Conservation (phyloP, 2,113 vertebrate genomes). For the Ranitomeya imitator region DNA sequence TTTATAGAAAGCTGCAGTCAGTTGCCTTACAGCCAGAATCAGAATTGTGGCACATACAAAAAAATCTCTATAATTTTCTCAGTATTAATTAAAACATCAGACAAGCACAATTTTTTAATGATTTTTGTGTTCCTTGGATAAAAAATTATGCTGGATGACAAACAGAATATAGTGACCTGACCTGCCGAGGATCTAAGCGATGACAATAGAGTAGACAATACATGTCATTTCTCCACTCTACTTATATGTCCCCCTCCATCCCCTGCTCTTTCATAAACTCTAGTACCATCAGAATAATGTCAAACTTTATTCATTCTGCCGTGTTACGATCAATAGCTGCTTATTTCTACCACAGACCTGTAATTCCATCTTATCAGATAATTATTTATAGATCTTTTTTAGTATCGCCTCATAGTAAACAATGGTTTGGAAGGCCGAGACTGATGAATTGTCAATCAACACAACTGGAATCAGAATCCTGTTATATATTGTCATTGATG, state of each 20-base stretch:
- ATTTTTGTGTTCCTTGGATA: background rate
- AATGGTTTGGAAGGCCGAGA: background rate
- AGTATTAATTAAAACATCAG: too few species aligned
- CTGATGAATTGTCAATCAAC: slow-evolving; percentile 45
- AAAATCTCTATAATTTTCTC: too few species aligned
- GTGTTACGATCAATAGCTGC: slow-evolving; percentile 16
- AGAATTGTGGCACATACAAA: background rate
- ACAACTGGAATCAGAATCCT: background rate
- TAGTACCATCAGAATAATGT: background rate
- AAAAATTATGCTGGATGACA: background rate
- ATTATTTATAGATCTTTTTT: slow-evolving; percentile 54
- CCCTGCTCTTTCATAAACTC: background rate
- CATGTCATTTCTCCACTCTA: background rate
- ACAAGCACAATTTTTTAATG: too few species aligned
- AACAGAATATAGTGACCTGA: too few species aligned
- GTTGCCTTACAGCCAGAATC: background rate
- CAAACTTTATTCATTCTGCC: slow-evolving; percentile 14
- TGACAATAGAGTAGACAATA: background rate
- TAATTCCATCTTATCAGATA: slow-evolving; percentile 54
- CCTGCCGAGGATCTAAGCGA: too few species aligned
- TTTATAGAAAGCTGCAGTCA: too few species aligned
- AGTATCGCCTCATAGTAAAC: slow-evolving; percentile 29
- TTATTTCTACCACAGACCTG: slow-evolving; percentile 33
- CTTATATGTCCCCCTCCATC: background rate
- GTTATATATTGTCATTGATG: background rate